Evolutionary conservation across 2,888 invertebrate genomes (phyloP).

Genomic region (Erebia epiphron): DNA sequence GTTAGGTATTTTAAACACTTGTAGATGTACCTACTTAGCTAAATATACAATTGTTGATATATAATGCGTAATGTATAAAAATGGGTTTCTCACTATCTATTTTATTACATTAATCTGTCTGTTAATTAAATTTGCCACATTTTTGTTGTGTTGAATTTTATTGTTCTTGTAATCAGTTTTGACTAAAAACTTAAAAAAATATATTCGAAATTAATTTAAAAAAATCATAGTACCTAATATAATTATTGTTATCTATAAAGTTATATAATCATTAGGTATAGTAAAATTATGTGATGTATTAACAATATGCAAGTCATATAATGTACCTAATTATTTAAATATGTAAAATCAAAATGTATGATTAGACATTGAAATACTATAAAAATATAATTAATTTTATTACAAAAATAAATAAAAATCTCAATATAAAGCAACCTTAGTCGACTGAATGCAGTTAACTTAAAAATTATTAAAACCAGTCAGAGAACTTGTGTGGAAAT

Average conservation of each 20-base stretch:
- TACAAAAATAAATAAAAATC: conserved; percentile 22
- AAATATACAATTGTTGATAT: conserved; percentile 2
- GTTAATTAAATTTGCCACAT: neutral
- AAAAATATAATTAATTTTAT: neutral
- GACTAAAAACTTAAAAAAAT: neutral
- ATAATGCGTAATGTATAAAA: neutral
- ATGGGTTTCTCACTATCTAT: neutral
- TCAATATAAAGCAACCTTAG: conserved; percentile 17
- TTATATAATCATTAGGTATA: neutral
- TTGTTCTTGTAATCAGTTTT: neutral
- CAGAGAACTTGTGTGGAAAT: too few species aligned
- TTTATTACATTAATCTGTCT: neutral
- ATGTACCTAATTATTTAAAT: neutral
- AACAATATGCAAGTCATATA: neutral
- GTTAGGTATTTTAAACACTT: too few species aligned
- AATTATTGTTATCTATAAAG: neutral
- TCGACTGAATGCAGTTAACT: conserved; percentile 16
- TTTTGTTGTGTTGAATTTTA: neutral
- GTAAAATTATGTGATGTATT: conserved; percentile 1
- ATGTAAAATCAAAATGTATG: neutral
- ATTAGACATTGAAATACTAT: neutral
- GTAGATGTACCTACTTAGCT: neutral
- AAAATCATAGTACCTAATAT: too few species aligned
- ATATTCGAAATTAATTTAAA: too few species aligned
- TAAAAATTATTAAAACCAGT: neutral